Percentiles rank a stretch among this genome's conserved stretches.
Conservation (phyloP, 2,113 vertebrate species). For the Panthera tigris region DNA sequence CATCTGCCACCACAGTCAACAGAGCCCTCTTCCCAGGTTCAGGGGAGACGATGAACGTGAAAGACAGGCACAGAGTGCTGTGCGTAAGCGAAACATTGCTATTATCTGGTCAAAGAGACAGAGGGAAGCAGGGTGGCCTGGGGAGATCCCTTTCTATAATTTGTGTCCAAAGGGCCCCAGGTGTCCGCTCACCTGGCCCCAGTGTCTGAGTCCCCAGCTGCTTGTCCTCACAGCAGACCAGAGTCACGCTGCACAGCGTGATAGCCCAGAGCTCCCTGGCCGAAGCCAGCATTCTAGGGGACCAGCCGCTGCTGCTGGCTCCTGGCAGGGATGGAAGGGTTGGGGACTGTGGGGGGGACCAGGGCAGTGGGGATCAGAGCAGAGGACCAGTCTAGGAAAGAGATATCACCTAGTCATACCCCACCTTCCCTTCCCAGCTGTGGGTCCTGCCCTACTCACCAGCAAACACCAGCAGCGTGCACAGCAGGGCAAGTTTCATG, state of each 20-base stretch:
- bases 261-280: neutral
- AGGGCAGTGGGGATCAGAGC: neutral
- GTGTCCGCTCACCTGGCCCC: neutral
- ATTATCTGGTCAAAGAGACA: neutral
- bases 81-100: neutral
- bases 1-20: neutral
- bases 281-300: neutral
- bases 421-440: neutral
- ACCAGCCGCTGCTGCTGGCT: neutral
- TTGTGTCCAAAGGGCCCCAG: too few relatives aligned
- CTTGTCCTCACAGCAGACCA: neutral
- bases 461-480: neutral
- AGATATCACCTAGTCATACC: rapidly evolving
- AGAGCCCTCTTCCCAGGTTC: neutral
- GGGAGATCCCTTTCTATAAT: neutral
- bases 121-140: rapidly evolving
- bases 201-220: neutral
- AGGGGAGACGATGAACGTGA: neutral
- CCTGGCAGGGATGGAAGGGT: neutral
- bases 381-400: neutral
- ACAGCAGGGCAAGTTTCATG: conserved; percentile 65
- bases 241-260: neutral
- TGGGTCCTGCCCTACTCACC: conserved; percentile 49
- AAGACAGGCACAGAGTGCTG: neutral
- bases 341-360: rapidly evolving